phyloP scores from a whole-genome alignment of 2,888 invertebrate genomes.

The Mythimna vitellina region DNA sequence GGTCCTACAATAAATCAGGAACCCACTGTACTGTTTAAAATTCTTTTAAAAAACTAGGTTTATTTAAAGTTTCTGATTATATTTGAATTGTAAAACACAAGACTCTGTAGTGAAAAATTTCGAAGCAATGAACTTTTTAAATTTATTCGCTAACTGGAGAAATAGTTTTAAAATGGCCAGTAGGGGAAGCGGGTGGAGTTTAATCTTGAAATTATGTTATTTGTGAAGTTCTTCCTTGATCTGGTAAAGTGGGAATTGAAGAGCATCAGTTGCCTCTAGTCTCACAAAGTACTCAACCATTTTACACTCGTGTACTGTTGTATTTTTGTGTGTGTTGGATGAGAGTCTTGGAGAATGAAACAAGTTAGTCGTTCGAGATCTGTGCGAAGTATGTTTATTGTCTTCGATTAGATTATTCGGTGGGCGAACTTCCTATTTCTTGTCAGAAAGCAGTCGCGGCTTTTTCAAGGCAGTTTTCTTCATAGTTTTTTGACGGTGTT shows the following conservation, averaged over 20 bases:
- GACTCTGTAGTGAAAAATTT: conserved; percentile 43
- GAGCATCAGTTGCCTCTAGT: conserved; percentile 25
- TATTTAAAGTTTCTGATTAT: conserved; percentile 62
- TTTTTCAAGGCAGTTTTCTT: too few relatives aligned
- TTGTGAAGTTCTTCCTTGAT: conserved; percentile 26
- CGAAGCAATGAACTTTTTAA: conserved; percentile 55
- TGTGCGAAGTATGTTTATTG: too few relatives aligned
- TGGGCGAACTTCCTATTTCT: too few relatives aligned
- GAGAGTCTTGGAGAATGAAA: too few relatives aligned
- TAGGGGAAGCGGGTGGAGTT: conserved; percentile 19
- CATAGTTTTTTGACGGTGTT: too few relatives aligned
- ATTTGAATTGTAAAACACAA: conserved; percentile 67
- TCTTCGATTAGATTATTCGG: too few relatives aligned
- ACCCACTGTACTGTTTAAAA: conserved; percentile 44
- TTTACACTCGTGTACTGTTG: neutral
- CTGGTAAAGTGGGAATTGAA: conserved; percentile 34
- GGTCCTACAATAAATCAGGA: conserved; percentile 40
- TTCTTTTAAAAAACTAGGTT: conserved; percentile 47
- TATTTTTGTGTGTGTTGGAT: too few relatives aligned
- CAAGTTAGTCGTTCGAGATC: too few relatives aligned
- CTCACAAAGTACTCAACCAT: conserved; percentile 19
- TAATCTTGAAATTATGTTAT: conserved; percentile 51
- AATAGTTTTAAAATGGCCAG: conserved; percentile 47
- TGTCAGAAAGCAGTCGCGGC: too few relatives aligned
- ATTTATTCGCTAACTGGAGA: conserved; percentile 47